Percentiles rank a stretch among this genome's conserved stretches.
Conservation (phyloP, 2,113 vertebrate species). For the Tiliqua scincoides region DNA sequence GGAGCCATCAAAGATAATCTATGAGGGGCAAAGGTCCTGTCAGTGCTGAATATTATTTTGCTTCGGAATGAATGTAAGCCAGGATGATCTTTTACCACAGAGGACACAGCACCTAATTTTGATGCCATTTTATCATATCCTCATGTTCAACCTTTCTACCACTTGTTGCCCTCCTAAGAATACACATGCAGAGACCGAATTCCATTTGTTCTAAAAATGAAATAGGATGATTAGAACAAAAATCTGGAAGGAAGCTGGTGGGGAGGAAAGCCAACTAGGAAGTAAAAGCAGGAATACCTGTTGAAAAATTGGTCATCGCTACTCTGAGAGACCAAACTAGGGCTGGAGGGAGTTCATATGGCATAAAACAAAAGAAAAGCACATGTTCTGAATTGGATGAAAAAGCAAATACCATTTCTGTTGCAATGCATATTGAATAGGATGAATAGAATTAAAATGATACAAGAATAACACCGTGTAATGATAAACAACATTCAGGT, state of each 20-base stretch:
- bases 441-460: too few species aligned
- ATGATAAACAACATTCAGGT: too few species aligned
- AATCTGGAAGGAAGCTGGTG: background rate
- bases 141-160: slow-evolving; percentile 4
- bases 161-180: background rate
- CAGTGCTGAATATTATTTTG: background rate
- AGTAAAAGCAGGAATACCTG: too few species aligned
- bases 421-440: too few species aligned
- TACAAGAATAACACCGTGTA: too few species aligned
- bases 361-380: too few species aligned
- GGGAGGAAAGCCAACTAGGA: too few species aligned
- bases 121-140: background rate
- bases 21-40: background rate
- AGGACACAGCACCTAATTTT: background rate
- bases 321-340: too few species aligned
- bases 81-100: background rate
- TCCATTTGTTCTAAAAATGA: background rate
- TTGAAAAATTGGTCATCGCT: too few species aligned
- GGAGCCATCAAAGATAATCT: background rate
- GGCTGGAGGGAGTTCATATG: too few species aligned
- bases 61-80: background rate
- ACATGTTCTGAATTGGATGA: too few species aligned
- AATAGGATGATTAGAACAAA: background rate
- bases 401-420: too few species aligned
- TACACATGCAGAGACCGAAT: background rate